Evolutionary conservation across 2,888 invertebrate species (phyloP).

Genomic region (Drosophila conformis): DNA sequence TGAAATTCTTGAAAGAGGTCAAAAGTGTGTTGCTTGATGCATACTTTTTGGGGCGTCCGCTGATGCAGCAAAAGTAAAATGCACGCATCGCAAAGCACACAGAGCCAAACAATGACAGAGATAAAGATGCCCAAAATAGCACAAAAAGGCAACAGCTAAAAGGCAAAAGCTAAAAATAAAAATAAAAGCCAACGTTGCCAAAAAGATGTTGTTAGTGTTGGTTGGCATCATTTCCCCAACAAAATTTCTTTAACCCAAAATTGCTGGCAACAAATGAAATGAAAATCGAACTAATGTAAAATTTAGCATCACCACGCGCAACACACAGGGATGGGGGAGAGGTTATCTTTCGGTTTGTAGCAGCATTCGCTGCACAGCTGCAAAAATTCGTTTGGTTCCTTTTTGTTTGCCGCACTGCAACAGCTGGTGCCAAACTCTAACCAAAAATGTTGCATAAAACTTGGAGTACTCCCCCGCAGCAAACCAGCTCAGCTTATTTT

Average conservation of each 20-base stretch:
- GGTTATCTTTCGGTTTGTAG: not conserved
- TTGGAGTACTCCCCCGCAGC: constrained; percentile 44
- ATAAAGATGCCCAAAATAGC: not conserved
- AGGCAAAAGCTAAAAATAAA: not conserved
- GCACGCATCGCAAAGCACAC: constrained; percentile 30
- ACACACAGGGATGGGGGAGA: not conserved
- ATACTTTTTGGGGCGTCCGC: constrained; percentile 32
- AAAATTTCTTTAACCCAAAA: constrained; percentile 33
- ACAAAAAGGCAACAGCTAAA: not conserved
- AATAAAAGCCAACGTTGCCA: constrained; percentile 1
- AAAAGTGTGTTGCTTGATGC: constrained; percentile 16
- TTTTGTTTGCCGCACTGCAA: constrained; percentile 58
- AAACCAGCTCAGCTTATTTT: not conserved
- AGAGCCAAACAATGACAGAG: constrained; percentile 1
- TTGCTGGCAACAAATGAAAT: constrained; percentile 71
- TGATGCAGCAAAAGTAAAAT: constrained; percentile 45
- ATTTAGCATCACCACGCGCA: constrained; percentile 49
- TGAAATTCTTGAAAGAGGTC: constrained; percentile 16
- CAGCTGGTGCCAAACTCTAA: constrained; percentile 48
- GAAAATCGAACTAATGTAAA: constrained; percentile 78
- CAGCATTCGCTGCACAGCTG: constrained; percentile 52
- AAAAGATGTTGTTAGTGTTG: constrained; percentile 12
- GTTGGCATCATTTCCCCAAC: constrained; percentile 39
- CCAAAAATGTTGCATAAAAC: constrained; percentile 72
- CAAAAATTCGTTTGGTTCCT: constrained; percentile 55